Evolutionary conservation across 2,888 invertebrate species (phyloP).

Genomic region (Diloba caeruleocephala): DNA sequence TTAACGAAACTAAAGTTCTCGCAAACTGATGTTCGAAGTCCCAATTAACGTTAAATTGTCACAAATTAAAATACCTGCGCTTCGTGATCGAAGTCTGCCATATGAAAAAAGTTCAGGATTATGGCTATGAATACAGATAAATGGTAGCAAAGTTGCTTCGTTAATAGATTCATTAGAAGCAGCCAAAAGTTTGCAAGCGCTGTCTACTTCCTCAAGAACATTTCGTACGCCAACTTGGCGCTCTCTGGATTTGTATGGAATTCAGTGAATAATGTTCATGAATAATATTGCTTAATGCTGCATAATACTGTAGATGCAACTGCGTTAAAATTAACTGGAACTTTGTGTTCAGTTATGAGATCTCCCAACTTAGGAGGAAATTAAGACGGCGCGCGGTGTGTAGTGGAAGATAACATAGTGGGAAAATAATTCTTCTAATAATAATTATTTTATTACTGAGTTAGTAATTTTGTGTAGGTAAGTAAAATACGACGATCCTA

Average conservation of each 20-base stretch:
- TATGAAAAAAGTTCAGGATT: no score
- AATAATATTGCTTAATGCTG: conserved; percentile 22
- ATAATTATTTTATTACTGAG: neutral
- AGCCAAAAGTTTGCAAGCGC: conserved; percentile 13
- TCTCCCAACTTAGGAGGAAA: conserved; percentile 6
- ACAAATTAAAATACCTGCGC: no score
- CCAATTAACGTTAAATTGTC: no score
- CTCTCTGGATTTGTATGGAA: conserved; percentile 6
- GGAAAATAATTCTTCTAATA: neutral
- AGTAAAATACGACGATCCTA: no score
- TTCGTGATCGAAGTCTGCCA: no score
- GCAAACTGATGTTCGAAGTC: no score
- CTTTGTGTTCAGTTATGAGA: conserved; percentile 7
- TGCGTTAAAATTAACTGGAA: conserved; percentile 22
- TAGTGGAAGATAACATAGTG: neutral
- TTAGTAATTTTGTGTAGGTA: no score
- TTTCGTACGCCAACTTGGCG: neutral
- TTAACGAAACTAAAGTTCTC: no score
- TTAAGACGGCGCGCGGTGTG: neutral
- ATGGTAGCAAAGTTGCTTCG: conserved; percentile 17
- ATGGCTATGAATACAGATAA: no score
- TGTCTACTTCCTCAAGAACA: conserved; percentile 18
- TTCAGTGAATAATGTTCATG: conserved; percentile 2
- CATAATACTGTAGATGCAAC: conserved; percentile 7
- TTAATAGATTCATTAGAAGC: conserved; percentile 37